A percentile compares a stretch with the other conserved stretches of the same genome.
Conservation (phyloP, 2,113 vertebrate genomes). For the Oncorhynchus gorbuscha region DNA sequence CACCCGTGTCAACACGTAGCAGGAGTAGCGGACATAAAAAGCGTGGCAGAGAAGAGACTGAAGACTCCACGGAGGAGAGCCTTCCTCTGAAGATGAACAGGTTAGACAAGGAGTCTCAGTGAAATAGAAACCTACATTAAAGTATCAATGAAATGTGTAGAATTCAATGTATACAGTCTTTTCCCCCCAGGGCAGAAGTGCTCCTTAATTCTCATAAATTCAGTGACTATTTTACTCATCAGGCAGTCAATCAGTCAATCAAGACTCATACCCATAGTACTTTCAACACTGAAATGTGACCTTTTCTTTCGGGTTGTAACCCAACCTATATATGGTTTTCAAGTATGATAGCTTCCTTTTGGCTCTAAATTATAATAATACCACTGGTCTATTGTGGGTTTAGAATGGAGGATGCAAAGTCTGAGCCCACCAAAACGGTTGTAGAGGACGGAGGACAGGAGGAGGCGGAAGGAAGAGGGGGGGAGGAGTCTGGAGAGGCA, state of each 20-base stretch:
- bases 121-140: neutral
- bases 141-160: neutral
- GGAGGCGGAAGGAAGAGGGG: neutral
- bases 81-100: conserved; percentile 45
- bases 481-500: too few species aligned
- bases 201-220: too few species aligned
- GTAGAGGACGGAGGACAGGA: conserved; percentile 10
- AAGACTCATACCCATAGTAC: too few species aligned
- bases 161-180: neutral
- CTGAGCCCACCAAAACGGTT: conserved; percentile 22
- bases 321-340: too few species aligned
- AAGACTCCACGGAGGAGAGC: neutral
- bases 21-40: conserved; percentile 58
- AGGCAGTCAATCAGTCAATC: too few species aligned
- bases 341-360: too few species aligned
- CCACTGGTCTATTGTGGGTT: neutral
- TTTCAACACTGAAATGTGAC: too few species aligned
- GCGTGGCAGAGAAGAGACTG: conserved; percentile 28
- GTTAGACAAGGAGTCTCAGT: conserved; percentile 12
- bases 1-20: conserved; percentile 38
- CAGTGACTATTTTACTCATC: too few species aligned
- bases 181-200: too few species aligned
- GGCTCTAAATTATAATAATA: too few species aligned
- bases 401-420: conserved; percentile 19
- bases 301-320: too few species aligned